Percentiles rank a stretch among this genome's conserved stretches.
Evolutionary conservation across 2,797 vertebrate genomes (phyloP).

Genomic region (Trichosurus vulpecula): DNA sequence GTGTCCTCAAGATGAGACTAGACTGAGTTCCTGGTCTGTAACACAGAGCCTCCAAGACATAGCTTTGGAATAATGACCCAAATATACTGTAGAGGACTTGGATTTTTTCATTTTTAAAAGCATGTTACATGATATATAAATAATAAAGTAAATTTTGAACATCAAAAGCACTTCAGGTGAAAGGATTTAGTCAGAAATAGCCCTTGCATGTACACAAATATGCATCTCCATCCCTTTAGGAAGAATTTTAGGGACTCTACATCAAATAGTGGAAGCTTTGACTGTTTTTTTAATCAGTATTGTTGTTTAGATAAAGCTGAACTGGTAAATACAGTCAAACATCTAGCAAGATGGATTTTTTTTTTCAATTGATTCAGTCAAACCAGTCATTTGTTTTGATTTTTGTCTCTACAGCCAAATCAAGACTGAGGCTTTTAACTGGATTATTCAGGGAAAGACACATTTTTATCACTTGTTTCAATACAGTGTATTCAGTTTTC

Average conservation of each 20-base stretch:
- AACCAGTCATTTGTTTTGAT: constrained; percentile 26
- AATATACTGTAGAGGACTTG: too few species aligned
- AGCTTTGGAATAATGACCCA: too few species aligned
- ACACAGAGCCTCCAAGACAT: background rate
- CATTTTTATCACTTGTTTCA: background rate
- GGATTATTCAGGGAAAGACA: background rate
- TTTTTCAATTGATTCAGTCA: constrained; percentile 8
- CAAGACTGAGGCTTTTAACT: background rate
- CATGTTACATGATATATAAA: background rate
- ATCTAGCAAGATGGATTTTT: background rate
- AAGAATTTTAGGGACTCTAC: constrained; percentile 29
- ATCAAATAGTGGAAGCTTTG: background rate
- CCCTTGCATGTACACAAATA: background rate
- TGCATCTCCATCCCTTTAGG: constrained; percentile 12
- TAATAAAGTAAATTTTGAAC: background rate
- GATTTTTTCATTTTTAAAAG: background rate
- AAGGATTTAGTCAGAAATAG: background rate
- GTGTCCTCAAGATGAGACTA: background rate
- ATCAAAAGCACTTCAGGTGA: background rate
- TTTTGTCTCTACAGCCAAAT: background rate
- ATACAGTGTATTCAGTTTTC: background rate
- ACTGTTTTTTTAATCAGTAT: background rate
- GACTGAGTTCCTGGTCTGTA: background rate
- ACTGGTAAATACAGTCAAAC: constrained; percentile 8
- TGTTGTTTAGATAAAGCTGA: constrained; percentile 7